Conservation (phyloP, 2,113 vertebrate genomes). For the Morphnarchus princeps region DNA sequence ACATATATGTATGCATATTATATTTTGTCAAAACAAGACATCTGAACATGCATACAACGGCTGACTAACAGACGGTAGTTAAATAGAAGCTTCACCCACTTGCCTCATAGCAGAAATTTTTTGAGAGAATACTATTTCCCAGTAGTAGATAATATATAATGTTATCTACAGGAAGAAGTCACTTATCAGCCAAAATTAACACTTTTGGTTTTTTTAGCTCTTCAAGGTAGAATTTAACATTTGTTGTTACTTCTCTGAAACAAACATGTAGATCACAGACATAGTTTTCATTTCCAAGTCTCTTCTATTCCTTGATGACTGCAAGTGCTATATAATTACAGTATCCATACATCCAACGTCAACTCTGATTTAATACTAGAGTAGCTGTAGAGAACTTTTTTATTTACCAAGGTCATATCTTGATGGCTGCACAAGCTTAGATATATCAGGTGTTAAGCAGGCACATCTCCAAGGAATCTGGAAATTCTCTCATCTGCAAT, state of each 20-base stretch:
- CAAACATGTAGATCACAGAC: not conserved
- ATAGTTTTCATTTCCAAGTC: not conserved
- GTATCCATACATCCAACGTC: conserved; percentile 25
- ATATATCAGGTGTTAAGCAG: conserved; percentile 77
- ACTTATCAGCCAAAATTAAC: not conserved
- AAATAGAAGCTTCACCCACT: not conserved
- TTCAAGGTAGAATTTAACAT: not conserved
- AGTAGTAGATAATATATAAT: not conserved
- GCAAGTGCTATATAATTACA: conserved; percentile 27
- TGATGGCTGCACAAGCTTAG: conserved; percentile 65
- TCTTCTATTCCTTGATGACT: not conserved
- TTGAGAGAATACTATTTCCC: not conserved
- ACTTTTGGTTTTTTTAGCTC: not conserved
- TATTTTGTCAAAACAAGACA: not conserved
- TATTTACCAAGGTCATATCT: conserved; percentile 73
- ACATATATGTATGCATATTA: not conserved
- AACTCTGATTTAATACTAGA: conserved; percentile 66
- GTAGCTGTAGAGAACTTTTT: conserved; percentile 57
- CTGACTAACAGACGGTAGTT: not conserved
- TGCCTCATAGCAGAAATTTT: not conserved
- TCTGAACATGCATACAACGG: not conserved
- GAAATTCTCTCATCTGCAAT: conserved; percentile 73
- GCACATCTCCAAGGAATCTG: conserved; percentile 70
- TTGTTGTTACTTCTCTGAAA: not conserved
- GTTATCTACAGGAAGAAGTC: not conserved